Evolutionary conservation across 2,888 invertebrate genomes (phyloP), one percentile per base, ranked within the genome.

Genomic region (Orthosia incerta): DNA sequence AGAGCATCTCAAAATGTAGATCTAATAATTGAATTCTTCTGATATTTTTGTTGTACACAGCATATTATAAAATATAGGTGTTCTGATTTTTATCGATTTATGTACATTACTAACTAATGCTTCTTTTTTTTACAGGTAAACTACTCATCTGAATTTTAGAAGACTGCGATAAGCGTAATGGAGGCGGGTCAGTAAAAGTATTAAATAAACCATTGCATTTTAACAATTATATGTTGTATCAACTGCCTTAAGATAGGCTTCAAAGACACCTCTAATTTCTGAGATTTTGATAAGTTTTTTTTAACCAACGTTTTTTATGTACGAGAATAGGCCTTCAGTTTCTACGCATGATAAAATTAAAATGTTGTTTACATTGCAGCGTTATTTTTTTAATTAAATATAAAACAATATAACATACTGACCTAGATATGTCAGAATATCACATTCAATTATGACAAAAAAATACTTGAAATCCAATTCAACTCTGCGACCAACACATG

Each of bases 101-200:
- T 16, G 15, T 18, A 4, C 31, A 31, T 20, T 13, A 2, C 11
- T 71, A 61, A 79, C 13, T 13, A 46, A 45, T n/a, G 4, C 0
- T 46, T 57, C 1, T 48, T 55, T 59, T n/a, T 71, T 46, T 79
- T 79, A 2, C 81, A 79, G 79, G 79, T 79, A 79, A 75, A 18
- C 12, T 18, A 31, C 4, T 31, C 48, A 48, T 39, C 39, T 16
- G 1, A 3, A 51, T 26, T 23, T 5, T 39, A 13, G 15, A 4
- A 39, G 13, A 59, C 12, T 20, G 4, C 18, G 13, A 18, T 48
- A 23, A 0, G 3, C 1, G 5, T 45, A 23, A 16, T 12, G n/a
- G 3, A 13, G 23, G 46, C 20, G 7, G 5, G 1, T 23, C 16
- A 50, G 16, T 39, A 56, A n/a, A 39, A 56, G 13, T 39, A 39